Evolutionary conservation across 2,113 vertebrate genomes (phyloP), one percentile per base, ranked within the genome.

Genomic region (Podilymbus podiceps): DNA sequence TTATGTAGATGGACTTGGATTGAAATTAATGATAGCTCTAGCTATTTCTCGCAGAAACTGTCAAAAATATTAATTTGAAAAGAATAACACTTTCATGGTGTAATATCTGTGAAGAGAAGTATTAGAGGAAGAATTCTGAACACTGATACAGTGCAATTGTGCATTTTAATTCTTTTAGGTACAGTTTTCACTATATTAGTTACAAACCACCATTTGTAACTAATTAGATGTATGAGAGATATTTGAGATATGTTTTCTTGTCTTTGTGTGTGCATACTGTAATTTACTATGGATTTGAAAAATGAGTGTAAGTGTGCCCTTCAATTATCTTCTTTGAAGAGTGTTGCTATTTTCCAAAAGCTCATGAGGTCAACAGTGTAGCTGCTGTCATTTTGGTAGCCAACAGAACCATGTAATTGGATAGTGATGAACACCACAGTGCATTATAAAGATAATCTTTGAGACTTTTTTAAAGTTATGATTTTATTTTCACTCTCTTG

Each of bases 281-380:
- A 92, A 94, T 84, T 92, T 91, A 49, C 13, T 84, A 42, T 55
- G 78, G 30, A 74, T 95, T 90, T 88, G 12, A 58, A 79, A 94
- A 96, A 53, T 8, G 2, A 60, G 7, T 15, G 1, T 68, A 52
- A 38, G 4, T 33, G 28, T 88, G n/a, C 15, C n/a, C 77, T 94
- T 92, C 23, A 88, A 84, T 96, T 96, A 95, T 52, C 31, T 85
- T 17, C 8, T 93, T 4, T 75, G 52, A 74, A 60, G 27, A 35
- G 19, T 75, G 46, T 12, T 77, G 8, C 11, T 78, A 33, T 76
- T 95, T 91, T 81, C 31, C 87, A 82, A 77, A 91, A 35, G 11
- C 20, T 93, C 64, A 42, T 49, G 19, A 44, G 23, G 67, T 85
- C 59, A 92, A 58, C 55, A 80, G 31, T 28, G 11, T 78, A 82